Conservation (phyloP, 1,140 invertebrate genomes). For the Monomorium pharaonis region DNA sequence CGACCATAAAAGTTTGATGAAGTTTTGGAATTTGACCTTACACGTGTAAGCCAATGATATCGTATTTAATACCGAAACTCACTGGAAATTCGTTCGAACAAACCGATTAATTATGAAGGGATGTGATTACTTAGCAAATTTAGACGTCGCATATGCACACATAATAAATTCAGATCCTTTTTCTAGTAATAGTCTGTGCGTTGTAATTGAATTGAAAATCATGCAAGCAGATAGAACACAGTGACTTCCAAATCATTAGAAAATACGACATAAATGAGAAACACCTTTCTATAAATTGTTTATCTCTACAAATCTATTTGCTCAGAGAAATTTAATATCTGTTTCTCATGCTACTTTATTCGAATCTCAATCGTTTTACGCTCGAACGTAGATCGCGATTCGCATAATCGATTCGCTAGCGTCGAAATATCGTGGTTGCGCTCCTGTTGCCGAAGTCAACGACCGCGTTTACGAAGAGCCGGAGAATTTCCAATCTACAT, state of each 20-base stretch:
- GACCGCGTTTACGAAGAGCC: neutral
- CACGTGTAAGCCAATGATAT: neutral
- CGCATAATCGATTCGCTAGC: constrained; percentile 18
- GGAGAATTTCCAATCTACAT: neutral
- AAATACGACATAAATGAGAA: too few relatives aligned
- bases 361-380: neutral
- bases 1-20: neutral
- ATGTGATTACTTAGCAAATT: neutral
- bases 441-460: constrained; percentile 9
- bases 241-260: too few relatives aligned
- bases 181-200: too few relatives aligned
- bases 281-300: too few relatives aligned
- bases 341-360: neutral
- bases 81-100: neutral
- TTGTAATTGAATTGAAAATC: too few relatives aligned
- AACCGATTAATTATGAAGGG: constrained; percentile 21
- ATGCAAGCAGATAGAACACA: too few relatives aligned
- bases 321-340: neutral
- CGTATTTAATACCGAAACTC: neutral
- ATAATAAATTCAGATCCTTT: constrained; percentile 10
- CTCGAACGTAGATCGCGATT: constrained; percentile 19
- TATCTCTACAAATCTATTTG: neutral
- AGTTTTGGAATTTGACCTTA: neutral
- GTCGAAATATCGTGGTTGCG: too few relatives aligned
- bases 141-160: neutral